phyloP scores from a whole-genome alignment of 2,888 invertebrate species.

The Tetheella fluctuosa region DNA sequence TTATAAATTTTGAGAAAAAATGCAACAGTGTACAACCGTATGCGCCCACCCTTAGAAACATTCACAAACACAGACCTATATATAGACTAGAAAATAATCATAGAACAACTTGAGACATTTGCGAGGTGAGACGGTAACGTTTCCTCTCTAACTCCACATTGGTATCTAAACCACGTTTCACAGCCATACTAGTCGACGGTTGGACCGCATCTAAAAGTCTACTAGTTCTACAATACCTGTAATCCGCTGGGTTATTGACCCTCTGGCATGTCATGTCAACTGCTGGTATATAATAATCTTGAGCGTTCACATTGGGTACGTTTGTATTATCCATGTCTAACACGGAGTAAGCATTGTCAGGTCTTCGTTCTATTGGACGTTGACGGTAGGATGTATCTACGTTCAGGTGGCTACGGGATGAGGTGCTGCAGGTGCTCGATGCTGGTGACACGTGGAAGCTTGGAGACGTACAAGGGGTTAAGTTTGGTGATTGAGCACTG shows the following conservation, averaged over 20 bases:
- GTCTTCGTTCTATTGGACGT: constrained; percentile 39
- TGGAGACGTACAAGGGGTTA: constrained; percentile 67
- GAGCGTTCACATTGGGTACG: constrained; percentile 38
- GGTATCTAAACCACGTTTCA: constrained; percentile 66
- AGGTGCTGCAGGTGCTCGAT: constrained; percentile 58
- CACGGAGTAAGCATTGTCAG: constrained; percentile 48
- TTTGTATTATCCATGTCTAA: constrained; percentile 56
- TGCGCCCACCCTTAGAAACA: constrained; percentile 14
- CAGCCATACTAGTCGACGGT: constrained; percentile 62
- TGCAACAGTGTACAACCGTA: background rate
- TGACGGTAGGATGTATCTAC: constrained; percentile 45
- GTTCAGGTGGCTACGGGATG: constrained; percentile 43
- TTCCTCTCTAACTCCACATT: constrained; percentile 68
- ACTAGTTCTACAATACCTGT: constrained; percentile 64
- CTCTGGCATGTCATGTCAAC: constrained; percentile 61
- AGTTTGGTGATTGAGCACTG: constrained; percentile 68
- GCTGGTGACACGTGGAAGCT: constrained; percentile 59
- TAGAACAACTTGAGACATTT: constrained; percentile 74
- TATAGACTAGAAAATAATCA: constrained; percentile 61
- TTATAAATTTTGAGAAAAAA: too few relatives aligned
- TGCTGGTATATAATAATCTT: constrained; percentile 52
- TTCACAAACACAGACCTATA: constrained; percentile 41
- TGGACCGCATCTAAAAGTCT: constrained; percentile 64
- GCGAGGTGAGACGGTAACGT: constrained; percentile 63
- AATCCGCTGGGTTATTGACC: constrained; percentile 60